These are phyloP conservation scores for Callipepla squamata DNA, from an alignment of 2,113 vertebrate species.

Conservation along the genomic window DNA sequence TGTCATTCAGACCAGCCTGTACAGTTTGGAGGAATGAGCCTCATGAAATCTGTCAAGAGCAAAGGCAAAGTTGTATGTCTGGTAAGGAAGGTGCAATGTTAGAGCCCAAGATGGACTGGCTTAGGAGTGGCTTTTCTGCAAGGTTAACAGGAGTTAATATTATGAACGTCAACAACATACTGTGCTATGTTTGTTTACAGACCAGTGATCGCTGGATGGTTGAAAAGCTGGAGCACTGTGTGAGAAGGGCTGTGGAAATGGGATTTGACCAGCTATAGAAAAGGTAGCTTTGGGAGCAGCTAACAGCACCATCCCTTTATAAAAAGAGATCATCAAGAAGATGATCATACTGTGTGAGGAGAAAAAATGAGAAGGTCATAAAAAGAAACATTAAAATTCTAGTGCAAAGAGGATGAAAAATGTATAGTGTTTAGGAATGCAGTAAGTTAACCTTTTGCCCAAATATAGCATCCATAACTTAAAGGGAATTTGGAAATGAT, in stretches of 20 bases:
- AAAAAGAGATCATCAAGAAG: background rate
- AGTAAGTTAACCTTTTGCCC: background rate
- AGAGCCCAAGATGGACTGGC: background rate
- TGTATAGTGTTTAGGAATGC: background rate
- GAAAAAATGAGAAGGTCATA: background rate
- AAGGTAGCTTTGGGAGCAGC: background rate
- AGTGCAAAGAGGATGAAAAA: background rate
- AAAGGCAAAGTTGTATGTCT: background rate
- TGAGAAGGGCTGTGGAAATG: background rate
- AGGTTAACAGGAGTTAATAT: background rate
- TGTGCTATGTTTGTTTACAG: background rate
- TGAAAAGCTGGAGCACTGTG: background rate
- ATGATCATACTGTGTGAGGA: accelerated
- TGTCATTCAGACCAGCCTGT: background rate
- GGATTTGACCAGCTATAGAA: background rate
- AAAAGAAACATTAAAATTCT: background rate
- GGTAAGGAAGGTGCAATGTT: background rate
- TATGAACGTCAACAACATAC: background rate
- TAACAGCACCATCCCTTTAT: background rate
- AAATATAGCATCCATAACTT: background rate
- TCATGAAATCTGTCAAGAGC: background rate
- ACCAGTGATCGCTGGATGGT: background rate
- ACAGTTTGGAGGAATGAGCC: background rate
- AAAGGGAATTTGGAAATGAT: background rate
- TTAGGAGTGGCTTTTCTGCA: background rate